Conservation (phyloP, 2,797 vertebrate species). For the Sandelia bainsii region DNA sequence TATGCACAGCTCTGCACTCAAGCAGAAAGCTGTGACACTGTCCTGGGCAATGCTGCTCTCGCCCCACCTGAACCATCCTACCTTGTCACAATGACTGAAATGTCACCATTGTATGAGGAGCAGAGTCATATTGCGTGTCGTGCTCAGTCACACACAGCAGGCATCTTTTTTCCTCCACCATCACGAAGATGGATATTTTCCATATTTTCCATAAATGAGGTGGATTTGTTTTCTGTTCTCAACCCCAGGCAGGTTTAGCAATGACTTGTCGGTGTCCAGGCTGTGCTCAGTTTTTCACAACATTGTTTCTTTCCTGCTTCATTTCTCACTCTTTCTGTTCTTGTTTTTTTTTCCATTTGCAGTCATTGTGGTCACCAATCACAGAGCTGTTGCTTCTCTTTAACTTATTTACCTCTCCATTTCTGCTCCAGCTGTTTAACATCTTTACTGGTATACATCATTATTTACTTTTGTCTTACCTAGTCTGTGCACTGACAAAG, state of each 20-base stretch:
- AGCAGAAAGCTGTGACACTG: slow-evolving; percentile 50
- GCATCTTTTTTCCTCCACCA: slow-evolving; percentile 6
- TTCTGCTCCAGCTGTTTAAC: neutral
- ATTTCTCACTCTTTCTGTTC: slow-evolving; percentile 33
- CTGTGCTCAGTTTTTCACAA: slow-evolving; percentile 37
- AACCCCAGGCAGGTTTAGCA: slow-evolving; percentile 36
- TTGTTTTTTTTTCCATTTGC: slow-evolving; percentile 33
- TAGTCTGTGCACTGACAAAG: neutral
- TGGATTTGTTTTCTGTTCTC: slow-evolving; percentile 56
- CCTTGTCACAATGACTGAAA: slow-evolving; percentile 61
- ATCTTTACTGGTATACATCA: slow-evolving; percentile 10
- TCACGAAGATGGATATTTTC: slow-evolving; percentile 69
- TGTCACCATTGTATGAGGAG: slow-evolving; percentile 61
- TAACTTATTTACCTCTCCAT: slow-evolving; percentile 3
- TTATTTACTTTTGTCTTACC: slow-evolving; percentile 4
- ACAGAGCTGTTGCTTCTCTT: slow-evolving; percentile 6
- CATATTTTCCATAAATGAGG: slow-evolving; percentile 50
- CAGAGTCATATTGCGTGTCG: slow-evolving; percentile 15
- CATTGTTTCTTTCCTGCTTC: slow-evolving; percentile 51
- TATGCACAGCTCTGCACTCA: slow-evolving; percentile 61
- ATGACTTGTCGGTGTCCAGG: slow-evolving; percentile 25
- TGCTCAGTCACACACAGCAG: slow-evolving; percentile 35
- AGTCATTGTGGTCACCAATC: slow-evolving; percentile 34
- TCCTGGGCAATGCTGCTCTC: slow-evolving; percentile 32
- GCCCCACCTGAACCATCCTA: slow-evolving; percentile 34